Base-by-base conservation (phyloP, 1,140 invertebrate genomes). In the Apocrypta bakeri region DNA sequence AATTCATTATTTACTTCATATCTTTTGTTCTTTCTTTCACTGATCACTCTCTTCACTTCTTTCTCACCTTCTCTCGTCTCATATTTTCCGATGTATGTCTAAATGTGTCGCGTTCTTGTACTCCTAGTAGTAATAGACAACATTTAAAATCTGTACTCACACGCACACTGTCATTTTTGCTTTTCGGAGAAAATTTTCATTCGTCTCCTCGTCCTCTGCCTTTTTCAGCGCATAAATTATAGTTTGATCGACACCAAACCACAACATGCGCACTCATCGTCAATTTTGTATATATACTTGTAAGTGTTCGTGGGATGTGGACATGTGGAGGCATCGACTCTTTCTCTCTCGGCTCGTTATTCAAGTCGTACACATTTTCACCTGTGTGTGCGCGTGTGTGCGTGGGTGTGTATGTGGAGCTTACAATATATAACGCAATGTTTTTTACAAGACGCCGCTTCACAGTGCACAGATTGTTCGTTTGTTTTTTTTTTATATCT, bases 171-270 rank as follows among this genome's bases (percentile, higher is more conserved):
- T n/a, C n/a, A n/a, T n/a, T 61, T 64, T 24, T 24, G 21, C 24
- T 27, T 73, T 81, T 4, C 1, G 12, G 25, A 21, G 72, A 69
- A 79, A 12, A 29, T 72, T 11, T 61, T 63, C 24, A 29, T 7
- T 17, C 40, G 17, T 81, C 42, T 42, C 14, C 21, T 31, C 21
- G 31, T 4, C 33, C 31, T 81, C 42, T 81, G 48, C 12, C 40
- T 71, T 63, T 4, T n/a, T n/a, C n/a, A 29, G 66, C 17, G 21
- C 81, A 78, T 82, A 72, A 82, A 82, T 82, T 77, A 64, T 48
- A 25, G 31, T 82, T 78, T 82, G 81, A 82, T 78, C 78, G 75
- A 24, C 81, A 82, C 31, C 74, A 82, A 82, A 82, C 56, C 75
- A 75, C 64, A 81, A 78, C 56, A 73, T 78, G 81, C 74, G 33